phyloP scores from a whole-genome alignment of 2,797 vertebrate species.

The Oreortyx pictus region DNA sequence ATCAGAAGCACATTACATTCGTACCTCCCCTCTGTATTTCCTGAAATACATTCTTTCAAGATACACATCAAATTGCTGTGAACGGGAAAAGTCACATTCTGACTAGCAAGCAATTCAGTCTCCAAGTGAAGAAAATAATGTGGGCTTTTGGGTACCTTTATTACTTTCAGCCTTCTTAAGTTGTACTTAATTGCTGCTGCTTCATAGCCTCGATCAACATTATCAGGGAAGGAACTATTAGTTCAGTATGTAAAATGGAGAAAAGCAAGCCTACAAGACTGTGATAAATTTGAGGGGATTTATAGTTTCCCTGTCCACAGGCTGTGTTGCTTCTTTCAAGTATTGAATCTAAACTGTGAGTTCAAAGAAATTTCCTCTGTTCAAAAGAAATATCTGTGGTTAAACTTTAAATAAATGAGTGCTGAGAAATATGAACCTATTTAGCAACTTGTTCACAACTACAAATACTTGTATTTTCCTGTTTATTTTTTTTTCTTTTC shows the following conservation, averaged over 20 bases:
- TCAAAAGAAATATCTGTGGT: background rate
- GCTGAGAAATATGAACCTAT: background rate
- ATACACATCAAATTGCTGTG: background rate
- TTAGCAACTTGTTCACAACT: background rate
- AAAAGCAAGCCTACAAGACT: background rate
- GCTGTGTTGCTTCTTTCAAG: background rate
- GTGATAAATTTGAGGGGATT: background rate
- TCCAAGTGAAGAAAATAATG: background rate
- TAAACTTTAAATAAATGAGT: background rate
- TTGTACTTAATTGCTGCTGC: background rate
- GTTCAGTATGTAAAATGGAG: background rate
- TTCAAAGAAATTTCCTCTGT: background rate
- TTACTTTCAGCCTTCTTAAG: background rate
- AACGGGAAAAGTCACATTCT: background rate
- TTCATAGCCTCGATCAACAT: background rate
- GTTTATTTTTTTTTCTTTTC: background rate
- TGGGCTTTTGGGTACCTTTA: background rate
- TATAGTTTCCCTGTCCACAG: background rate
- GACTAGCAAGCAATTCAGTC: background rate
- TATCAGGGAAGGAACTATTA: background rate
- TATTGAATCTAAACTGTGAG: background rate
- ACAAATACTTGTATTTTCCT: background rate
- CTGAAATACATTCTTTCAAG: background rate
- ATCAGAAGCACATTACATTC: background rate
- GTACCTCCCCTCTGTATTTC: background rate